Conservation (phyloP, 2,888 invertebrate species). For the Pseudococcus viburni region DNA sequence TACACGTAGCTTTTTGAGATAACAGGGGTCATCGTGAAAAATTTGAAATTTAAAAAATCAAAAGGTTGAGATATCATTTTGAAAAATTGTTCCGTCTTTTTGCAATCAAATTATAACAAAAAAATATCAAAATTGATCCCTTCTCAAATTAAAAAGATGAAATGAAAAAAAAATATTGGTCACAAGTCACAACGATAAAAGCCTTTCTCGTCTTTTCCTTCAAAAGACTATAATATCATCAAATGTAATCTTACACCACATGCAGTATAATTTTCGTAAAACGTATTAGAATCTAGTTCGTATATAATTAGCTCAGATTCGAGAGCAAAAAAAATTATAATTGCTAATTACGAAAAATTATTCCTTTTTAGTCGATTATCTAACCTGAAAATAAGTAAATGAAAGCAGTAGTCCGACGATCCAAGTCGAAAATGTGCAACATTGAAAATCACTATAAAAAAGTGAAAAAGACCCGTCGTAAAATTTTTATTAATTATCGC, state of each 20-base stretch:
- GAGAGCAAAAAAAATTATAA: background rate
- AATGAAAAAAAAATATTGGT: no score
- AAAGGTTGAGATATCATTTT: no score
- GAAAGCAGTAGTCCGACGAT: background rate
- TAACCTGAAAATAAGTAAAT: background rate
- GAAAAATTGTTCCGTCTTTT: no score
- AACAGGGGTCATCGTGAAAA: no score
- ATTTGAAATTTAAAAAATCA: no score
- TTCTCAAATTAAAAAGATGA: no score
- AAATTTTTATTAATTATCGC: conserved; percentile 19
- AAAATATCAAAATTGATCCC: no score
- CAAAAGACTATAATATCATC: background rate
- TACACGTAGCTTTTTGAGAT: no score
- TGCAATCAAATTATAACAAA: no score
- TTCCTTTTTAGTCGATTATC: background rate
- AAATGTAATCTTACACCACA: background rate
- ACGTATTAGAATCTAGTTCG: background rate
- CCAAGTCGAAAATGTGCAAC: background rate
- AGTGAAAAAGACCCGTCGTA: background rate
- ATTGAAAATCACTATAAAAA: background rate
- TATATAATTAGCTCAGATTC: background rate
- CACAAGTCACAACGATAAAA: no score
- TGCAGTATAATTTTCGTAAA: background rate
- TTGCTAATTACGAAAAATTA: conserved; percentile 37
- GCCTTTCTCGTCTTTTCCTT: no score